These are phyloP conservation scores for Dreissena rostriformis DNA, from an alignment of 1,140 invertebrate genomes.

Conservation along the genomic window DNA sequence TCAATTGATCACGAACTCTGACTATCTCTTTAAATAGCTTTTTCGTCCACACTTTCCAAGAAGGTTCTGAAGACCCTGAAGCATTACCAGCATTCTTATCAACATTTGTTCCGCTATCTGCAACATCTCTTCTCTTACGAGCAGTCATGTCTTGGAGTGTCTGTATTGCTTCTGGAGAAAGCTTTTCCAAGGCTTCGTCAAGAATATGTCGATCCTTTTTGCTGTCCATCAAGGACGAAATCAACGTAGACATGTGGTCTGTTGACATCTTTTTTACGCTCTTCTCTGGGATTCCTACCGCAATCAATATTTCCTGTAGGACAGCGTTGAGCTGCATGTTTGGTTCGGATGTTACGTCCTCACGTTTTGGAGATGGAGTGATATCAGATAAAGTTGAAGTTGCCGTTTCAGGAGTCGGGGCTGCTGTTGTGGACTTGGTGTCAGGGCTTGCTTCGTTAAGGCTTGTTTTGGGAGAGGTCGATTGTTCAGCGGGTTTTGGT, in stretches of 20 bases:
- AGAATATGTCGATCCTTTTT: slow-evolving; percentile 10
- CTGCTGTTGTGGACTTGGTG: not conserved
- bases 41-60: not conserved
- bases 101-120: not conserved
- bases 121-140: slow-evolving; percentile 21
- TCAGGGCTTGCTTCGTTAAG: not conserved
- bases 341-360: not conserved
- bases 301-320: slow-evolving; percentile 21
- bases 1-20: slow-evolving; percentile 42
- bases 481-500: not conserved
- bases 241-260: slow-evolving; percentile 24
- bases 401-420: not conserved
- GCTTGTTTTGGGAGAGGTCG: not conserved
- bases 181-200: slow-evolving; percentile 9
- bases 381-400: not conserved
- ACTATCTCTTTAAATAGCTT: not conserved
- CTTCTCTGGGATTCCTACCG: slow-evolving; percentile 20
- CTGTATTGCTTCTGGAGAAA: slow-evolving; percentile 23
- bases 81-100: not conserved
- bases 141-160: not conserved
- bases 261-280: slow-evolving; percentile 18
- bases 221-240: slow-evolving; percentile 17
- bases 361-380: not conserved
- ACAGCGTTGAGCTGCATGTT: slow-evolving; percentile 12
- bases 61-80: not conserved